phyloP scores from a whole-genome alignment of 1,140 invertebrate species.

The Danaus plexippus region DNA sequence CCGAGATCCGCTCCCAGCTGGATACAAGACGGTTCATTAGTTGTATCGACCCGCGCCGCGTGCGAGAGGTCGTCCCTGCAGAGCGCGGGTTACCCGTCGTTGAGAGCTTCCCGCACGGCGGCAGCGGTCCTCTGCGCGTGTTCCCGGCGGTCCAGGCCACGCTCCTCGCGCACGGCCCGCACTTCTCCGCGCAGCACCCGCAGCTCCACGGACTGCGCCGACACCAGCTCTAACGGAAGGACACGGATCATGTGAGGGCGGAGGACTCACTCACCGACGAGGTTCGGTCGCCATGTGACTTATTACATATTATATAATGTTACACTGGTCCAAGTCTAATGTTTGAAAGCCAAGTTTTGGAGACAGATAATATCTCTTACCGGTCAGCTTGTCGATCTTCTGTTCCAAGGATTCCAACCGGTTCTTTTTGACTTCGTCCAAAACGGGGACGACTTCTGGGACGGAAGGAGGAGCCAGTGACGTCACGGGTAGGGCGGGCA shows the following conservation, averaged over 20 bases:
- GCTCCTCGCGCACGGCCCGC: constrained; percentile 24
- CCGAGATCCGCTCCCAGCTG: constrained; percentile 48
- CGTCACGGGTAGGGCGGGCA: no score
- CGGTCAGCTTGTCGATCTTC: constrained; percentile 47
- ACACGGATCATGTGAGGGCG: constrained; percentile 1
- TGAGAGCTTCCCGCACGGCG: constrained; percentile 40
- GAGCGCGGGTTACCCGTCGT: constrained; percentile 28
- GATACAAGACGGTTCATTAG: no score
- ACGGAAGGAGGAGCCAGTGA: no score
- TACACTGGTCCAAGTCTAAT: no score
- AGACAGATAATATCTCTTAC: constrained; percentile 20
- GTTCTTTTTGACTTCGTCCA: constrained; percentile 7
- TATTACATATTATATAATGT: no score
- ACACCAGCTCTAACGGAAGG: constrained; percentile 24
- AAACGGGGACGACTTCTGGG: no score
- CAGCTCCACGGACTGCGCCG: constrained; percentile 30
- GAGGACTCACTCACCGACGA: background rate
- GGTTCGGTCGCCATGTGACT: no score
- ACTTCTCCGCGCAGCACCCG: constrained; percentile 29
- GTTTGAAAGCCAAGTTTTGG: background rate
- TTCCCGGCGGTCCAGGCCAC: constrained; percentile 38
- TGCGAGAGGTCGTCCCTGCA: background rate
- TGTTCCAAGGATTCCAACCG: constrained; percentile 33
- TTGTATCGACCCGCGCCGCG: no score
- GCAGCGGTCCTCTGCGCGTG: constrained; percentile 37